Evolutionary conservation across 2,888 invertebrate species (phyloP), one percentile per base, ranked within the genome.

Genomic region (Steinernema hermaphroditum): DNA sequence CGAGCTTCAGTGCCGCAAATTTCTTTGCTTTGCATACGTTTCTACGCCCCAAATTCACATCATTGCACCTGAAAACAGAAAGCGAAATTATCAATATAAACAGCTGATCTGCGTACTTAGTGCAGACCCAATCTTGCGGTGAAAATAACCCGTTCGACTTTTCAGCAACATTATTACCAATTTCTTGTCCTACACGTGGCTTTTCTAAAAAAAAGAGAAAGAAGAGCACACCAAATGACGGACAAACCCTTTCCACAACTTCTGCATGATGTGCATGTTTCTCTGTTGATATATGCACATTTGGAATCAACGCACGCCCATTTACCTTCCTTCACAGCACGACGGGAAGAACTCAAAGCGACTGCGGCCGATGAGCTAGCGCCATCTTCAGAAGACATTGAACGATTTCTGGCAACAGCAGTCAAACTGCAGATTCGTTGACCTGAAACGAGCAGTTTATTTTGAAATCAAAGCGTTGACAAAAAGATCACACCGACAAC

Each of bases 111-210:
- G n/a, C 81, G 70, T 54, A 90, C 90, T 96, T 96, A 88, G 93
- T 94, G 88, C 98, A 98, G 87, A 96, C 94, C 98, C 98, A 98
- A 88, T 98, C 98, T 88, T 98, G 97, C 44, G 98, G 97, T 88
- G 94, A 94, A 88, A 92, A 92, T 75, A 96, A 90, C n/a, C 96
- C 96, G 72, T 85, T 85, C 34, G 85, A 85, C 89, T 97, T 97
- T 88, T 98, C 98, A 0, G 98, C 98, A 43, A 96, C 94, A 27
- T 92, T 93, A 89, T 97, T 97, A 2, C 98, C 98, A 82, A 98
- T 96, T 89, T 97, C 97, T 75, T 93, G 93, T 0, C 96, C 88
- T 54, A 70, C 74, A n/a, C 74, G 73, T 46, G 74, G 77, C 70
- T 81, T 84, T 0, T 80, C 74, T 82, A 76, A 43, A 43, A 46